phyloP scores from a whole-genome alignment of 2,113 vertebrate species.

The Brachypteracias leptosomus region DNA sequence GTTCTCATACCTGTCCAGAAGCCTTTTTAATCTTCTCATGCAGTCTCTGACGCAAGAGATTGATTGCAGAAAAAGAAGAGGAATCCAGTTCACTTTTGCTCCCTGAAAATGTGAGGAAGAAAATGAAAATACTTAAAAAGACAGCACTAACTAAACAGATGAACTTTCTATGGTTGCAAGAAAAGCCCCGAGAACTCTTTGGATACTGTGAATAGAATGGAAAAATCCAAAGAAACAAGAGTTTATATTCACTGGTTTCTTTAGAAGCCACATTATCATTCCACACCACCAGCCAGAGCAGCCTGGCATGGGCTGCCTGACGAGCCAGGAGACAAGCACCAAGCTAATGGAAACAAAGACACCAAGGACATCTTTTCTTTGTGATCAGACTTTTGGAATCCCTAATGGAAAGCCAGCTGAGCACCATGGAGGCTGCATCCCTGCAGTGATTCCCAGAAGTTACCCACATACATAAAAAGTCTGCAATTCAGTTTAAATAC shows the following conservation, averaged over 20 bases:
- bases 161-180: not conserved
- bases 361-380: not conserved
- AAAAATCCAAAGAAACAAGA: not conserved
- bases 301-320: not conserved
- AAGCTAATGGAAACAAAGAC: not conserved
- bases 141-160: not conserved
- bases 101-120: constrained; percentile 53
- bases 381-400: not conserved
- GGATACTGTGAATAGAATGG: not conserved
- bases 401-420: not conserved
- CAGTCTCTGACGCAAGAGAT: constrained; percentile 85
- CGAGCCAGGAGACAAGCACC: not conserved
- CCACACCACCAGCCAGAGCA: not conserved
- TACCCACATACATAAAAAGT: not conserved
- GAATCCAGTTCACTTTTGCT: not conserved
- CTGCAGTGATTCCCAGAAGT: not conserved
- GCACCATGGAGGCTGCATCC: not conserved
- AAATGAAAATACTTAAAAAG: not conserved
- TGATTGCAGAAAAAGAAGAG: constrained; percentile 81
- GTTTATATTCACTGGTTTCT: not conserved
- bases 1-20: constrained; percentile 81
- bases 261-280: not conserved
- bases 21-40: constrained; percentile 89
- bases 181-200: not conserved
- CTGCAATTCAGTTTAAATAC: not conserved